Evolutionary conservation across 2,888 invertebrate species (phyloP), one percentile per base, ranked within the genome.

Genomic region (Tipula helvola): DNA sequence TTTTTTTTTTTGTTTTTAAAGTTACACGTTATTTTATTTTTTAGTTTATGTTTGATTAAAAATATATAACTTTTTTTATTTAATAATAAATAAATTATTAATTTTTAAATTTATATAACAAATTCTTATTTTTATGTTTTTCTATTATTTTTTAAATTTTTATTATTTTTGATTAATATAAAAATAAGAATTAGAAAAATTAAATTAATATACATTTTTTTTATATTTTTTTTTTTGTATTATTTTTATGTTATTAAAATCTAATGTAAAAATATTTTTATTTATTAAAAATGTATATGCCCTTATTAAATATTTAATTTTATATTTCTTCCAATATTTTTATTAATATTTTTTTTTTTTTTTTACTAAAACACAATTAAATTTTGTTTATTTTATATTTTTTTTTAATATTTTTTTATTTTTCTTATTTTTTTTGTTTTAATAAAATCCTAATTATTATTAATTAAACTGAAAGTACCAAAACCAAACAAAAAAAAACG

Each of bases 31-130:
- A 28, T 71, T 71, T 52, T n/a, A 28, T 71, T 71, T 28, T 71
- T 52, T 52, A 10, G 44, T 57, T 57, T 71, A 28, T 57, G 52
- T 71, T 71, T 71, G 71, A 71, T 71, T 71, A 71, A 71, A 71
- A 71, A 71, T 71, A 71, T 71, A 71, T 71, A 71, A 71, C 71
- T 71, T 71, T 28, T 10, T 28, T 57, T n/a, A 4, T 57, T 71
- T 71, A 71, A 71, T 71, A 71, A 71, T 71, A 71, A 71, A 71
- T 71, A 71, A 71, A 71, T 71, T 71, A 71, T 71, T 71, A 71
- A 28, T 71, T 71, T 71, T 71, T 28, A 28, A 52, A 52, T 52
- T 16, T 71, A 71, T 71, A 71, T 71, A 71, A 71, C 71, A 71
- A 71, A 71, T 71, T 71, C 71, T 71, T 71, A 71, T 71, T 71